Evolutionary conservation across 1,140 invertebrate species (phyloP).

Genomic region (Dendroctonus valens): DNA sequence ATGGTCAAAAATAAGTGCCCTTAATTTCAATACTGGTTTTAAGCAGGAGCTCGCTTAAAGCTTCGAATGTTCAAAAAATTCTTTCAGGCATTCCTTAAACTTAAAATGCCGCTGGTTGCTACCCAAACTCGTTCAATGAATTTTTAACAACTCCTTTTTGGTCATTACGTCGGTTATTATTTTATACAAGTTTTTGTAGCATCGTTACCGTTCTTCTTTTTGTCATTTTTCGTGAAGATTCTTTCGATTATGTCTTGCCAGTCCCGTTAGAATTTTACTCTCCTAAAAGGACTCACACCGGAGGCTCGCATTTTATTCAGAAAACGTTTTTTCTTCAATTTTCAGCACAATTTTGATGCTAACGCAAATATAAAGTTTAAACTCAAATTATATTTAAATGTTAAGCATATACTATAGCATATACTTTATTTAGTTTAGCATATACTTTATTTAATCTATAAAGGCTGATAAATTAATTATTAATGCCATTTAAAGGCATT

Average conservation of each 20-base stretch:
- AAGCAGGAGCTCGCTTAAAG: conserved; percentile 2
- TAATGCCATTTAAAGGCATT: no score
- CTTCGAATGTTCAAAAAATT: conserved; percentile 21
- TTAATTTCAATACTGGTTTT: conserved; percentile 31
- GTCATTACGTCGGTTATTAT: conserved; percentile 28
- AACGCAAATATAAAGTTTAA: no score
- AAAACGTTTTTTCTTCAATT: not conserved
- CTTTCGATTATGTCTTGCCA: conserved; percentile 3
- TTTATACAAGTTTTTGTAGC: conserved; percentile 30
- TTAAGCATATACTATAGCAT: no score
- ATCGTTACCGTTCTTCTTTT: conserved; percentile 16
- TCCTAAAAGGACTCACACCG: not conserved
- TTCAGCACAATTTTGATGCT: no score
- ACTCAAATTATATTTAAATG: no score
- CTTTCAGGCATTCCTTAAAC: conserved; percentile 28
- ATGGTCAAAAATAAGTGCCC: conserved; percentile 29
- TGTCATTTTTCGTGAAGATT: conserved; percentile 15
- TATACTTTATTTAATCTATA: no score
- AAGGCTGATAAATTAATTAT: no score
- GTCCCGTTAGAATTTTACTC: conserved; percentile 5
- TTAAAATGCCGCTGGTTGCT: conserved; percentile 25
- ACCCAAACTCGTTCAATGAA: conserved; percentile 28
- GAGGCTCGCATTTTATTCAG: not conserved
- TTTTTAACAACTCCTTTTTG: conserved; percentile 30
- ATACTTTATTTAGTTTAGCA: no score